Conservation (phyloP, 2,888 invertebrate species). For the Melinopterus prodromus region DNA sequence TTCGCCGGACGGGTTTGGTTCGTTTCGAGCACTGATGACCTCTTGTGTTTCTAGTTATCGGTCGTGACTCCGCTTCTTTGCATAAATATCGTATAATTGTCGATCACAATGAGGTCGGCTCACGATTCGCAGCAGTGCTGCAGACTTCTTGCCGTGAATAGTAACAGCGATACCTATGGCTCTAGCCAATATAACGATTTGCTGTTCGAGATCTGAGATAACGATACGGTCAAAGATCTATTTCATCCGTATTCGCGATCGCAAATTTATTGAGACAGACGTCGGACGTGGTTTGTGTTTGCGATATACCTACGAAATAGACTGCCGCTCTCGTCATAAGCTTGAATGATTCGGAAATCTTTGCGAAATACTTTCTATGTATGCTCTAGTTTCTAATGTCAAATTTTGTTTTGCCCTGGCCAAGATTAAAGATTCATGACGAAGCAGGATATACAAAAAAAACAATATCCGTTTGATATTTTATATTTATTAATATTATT, state of each 20-base stretch:
- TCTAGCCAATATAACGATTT: not conserved
- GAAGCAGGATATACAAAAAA: too few relatives aligned
- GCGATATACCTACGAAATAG: not conserved
- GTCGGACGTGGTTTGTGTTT: not conserved
- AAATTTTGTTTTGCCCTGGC: not conserved
- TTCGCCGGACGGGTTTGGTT: not conserved
- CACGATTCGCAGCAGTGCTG: conserved; percentile 7
- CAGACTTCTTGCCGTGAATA: not conserved
- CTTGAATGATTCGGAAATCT: not conserved
- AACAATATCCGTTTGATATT: too few relatives aligned
- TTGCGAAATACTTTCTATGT: not conserved
- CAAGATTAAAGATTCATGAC: not conserved
- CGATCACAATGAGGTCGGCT: conserved; percentile 12
- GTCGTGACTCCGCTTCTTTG: conserved; percentile 21
- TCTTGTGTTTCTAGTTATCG: conserved; percentile 18
- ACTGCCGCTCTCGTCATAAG: not conserved
- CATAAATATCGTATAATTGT: conserved; percentile 23
- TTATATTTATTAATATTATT: too few relatives aligned
- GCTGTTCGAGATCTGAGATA: not conserved
- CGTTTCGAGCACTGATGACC: conserved; percentile 15
- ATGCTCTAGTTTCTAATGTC: not conserved
- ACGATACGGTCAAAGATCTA: conserved; percentile 4
- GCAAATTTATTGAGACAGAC: not conserved
- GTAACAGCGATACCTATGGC: not conserved
- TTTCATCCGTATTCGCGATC: not conserved